Conservation (phyloP, 2,113 vertebrate species). For the Gobiocypris rarus region DNA sequence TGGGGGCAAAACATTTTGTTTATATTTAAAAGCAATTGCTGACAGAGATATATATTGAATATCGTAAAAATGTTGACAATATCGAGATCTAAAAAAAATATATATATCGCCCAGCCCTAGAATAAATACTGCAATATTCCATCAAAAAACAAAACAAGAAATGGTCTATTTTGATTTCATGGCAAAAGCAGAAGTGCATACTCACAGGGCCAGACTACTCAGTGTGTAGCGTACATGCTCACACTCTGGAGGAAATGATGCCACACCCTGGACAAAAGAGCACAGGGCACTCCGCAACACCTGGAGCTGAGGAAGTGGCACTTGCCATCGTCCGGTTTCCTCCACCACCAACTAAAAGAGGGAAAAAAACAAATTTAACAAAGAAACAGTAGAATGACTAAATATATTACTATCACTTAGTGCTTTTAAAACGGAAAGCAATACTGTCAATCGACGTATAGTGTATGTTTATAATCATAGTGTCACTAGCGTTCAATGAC, state of each 20-base stretch:
- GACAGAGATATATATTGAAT: too few species aligned
- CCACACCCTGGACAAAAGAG: conserved; percentile 85
- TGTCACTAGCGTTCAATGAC: not conserved
- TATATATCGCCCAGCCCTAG: too few species aligned
- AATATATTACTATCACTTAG: too few species aligned
- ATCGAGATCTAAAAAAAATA: too few species aligned
- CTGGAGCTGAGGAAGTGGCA: conserved; percentile 91
- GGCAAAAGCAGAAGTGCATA: conserved; percentile 62
- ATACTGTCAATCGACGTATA: not conserved
- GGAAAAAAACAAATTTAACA: not conserved
- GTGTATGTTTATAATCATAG: not conserved
- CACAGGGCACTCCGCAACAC: conserved; percentile 88
- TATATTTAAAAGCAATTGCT: too few species aligned
- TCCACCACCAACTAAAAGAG: conserved; percentile 88
- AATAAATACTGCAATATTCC: too few species aligned
- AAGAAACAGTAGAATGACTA: not conserved
- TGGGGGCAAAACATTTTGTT: too few species aligned
- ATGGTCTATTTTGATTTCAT: not conserved
- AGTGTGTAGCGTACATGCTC: conserved; percentile 92
- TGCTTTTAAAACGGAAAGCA: not conserved
- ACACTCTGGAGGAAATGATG: conserved; percentile 87
- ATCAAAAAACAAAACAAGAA: not conserved
- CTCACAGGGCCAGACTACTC: conserved; percentile 97
- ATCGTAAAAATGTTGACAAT: too few species aligned
- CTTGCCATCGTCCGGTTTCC: conserved; percentile 87